Base-by-base conservation (phyloP, 2,888 invertebrate species). In the Hoplodrina blanda region DNA sequence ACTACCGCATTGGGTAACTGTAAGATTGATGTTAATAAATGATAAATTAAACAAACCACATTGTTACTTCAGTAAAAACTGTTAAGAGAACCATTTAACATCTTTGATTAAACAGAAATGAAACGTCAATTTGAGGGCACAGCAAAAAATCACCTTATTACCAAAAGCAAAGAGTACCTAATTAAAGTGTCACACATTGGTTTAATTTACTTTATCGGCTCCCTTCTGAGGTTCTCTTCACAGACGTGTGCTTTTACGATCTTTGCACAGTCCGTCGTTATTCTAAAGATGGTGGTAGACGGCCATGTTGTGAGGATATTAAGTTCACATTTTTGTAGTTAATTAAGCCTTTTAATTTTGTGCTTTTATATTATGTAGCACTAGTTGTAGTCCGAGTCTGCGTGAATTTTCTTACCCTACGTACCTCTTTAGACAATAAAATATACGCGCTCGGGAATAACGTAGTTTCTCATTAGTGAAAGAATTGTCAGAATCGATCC, bases 221-320 rank as follows among this genome's bases (percentile, higher is more conserved):
- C 57, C 57, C 33, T 73, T 68, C 25, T 68, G 61, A 72, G 73
- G 62, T 72, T 73, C 54, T 13, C 53, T 44, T 37, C 62, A 54
- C 50, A 50, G 57, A 57, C 76, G 73, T 69, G 41, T 72, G 59
- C 74, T 79, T 82, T 81, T 79, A 83, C 68, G 76, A 71, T 55
- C 49, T 61, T 72, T 77, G 83, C 75, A 79, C 84, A 84, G 52
- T 71, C 69, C 53, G 72, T 83, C 81, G 67, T 85, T 84, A 85
- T 71, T 85, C 73, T 73, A 80, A 78, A 76, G 71, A 71, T 73
- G 69, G 52, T 37, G 13, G 37, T 10, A 30, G 50, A 19, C 62
- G 53, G 74, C 66, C 72, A 59, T 76, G 73, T 79, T 86, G 82
- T 57, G 52, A 61, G 60, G 54, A 77, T 74, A 44, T 25, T 25